Evolutionary conservation across 2,888 invertebrate genomes (phyloP), one percentile per base, ranked within the genome.

Genomic region (Amblyteles armatorius): DNA sequence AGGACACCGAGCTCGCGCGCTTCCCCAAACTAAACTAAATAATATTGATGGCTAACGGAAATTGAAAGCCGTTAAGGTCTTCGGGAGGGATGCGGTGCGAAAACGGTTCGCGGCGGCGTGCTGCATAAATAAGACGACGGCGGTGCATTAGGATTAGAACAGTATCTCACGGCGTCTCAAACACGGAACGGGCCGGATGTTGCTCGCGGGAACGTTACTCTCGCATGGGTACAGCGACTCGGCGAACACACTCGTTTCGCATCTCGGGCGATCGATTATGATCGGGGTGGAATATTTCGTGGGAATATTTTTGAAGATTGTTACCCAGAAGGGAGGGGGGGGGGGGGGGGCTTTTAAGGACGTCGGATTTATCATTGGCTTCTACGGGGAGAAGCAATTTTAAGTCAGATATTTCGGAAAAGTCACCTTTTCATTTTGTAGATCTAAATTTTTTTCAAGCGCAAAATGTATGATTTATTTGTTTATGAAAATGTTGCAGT

Each of bases 21-120:
- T 69, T 77, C 91, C 89, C 92, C 91, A 91, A 93, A 93, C 92
- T 93, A 93, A 94, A 93, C 93, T 93, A 93, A 94, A 93, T 94
- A 93, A 93, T 94, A 94, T 94, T 94, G 93, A 94, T 93, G 94
- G 93, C 92, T 91, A 93, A 93, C 93, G 94, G 94, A 94, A 94
- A 94, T 93, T 94, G 93, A 93, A 93, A 93, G 93, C 93, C 92
- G 92, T 93, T 93, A 93, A 92, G 91, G 91, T 91, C 91, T 90
- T 92, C 90, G 90, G 90, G 60, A 26, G 85, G 89, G 90, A 89
- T 92, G 91, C 89, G 90, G 91, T 90, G 90, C 89, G 90, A 36
- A 92, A 91, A 91, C 90, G 89, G 88, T 88, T 69, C 72, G 84
- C 52, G 22, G 68, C 67, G 48, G 73, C 79, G 79, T 88, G 90